These are phyloP conservation scores for Xenopus laevis DNA, from an alignment of 2,113 vertebrate genomes.

Conservation along the genomic window DNA sequence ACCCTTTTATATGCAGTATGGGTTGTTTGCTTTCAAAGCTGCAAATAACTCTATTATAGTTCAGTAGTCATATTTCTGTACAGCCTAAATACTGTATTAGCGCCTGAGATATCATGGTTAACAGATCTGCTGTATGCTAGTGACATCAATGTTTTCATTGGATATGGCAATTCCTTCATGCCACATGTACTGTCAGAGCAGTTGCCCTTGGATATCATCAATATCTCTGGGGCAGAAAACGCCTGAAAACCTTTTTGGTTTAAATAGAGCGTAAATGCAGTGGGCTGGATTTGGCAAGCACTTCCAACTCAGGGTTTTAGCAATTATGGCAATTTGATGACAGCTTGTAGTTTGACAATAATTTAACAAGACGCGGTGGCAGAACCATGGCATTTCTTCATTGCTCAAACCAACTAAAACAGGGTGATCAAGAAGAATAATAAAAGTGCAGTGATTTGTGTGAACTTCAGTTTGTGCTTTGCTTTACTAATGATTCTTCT, in stretches of 20 bases:
- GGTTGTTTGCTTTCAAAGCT: too few relatives aligned
- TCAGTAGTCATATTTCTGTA: too few relatives aligned
- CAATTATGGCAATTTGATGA: conserved; percentile 45
- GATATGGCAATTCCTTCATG: background rate
- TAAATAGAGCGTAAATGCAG: conserved; percentile 40
- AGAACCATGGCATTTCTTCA: conserved; percentile 18
- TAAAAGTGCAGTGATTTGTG: conserved; percentile 23
- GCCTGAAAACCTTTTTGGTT: conserved; percentile 30
- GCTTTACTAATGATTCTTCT: conserved; percentile 11
- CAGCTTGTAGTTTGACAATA: conserved; percentile 38
- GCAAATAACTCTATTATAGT: too few relatives aligned
- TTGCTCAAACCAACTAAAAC: conserved; percentile 8
- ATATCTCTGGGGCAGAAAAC: conserved; percentile 19
- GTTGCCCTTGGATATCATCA: background rate
- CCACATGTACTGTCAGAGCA: background rate
- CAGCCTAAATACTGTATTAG: too few relatives aligned
- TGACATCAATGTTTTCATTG: background rate
- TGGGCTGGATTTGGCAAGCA: conserved; percentile 36
- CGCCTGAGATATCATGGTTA: too few relatives aligned
- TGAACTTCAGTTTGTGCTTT: conserved; percentile 10
- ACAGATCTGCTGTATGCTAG: too few relatives aligned
- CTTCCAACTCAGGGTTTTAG: conserved; percentile 24
- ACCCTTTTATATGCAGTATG: too few relatives aligned
- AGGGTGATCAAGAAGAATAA: background rate
- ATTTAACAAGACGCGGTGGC: conserved; percentile 32